These are phyloP conservation scores for Halichondria panicea DNA, from an alignment of 37 sponge, comb jelly and placozoan genomes.

Conservation along the genomic window DNA sequence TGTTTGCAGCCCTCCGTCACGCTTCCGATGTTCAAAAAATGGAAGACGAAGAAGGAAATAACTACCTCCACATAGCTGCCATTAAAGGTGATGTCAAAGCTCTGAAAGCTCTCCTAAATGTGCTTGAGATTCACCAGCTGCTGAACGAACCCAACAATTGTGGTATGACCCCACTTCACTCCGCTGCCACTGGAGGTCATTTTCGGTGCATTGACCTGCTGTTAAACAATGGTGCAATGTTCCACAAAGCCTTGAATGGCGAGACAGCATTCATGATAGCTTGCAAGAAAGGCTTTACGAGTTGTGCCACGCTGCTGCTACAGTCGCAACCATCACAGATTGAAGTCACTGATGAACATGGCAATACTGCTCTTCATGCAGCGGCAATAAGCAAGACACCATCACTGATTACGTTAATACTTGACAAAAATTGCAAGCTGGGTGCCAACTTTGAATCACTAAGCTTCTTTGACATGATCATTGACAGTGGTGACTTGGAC, in stretches of 20 bases:
- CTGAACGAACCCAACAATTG: slow-evolving; percentile 64
- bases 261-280: slow-evolving; percentile 72
- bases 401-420: slow-evolving; percentile 33
- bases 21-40: slow-evolving; percentile 21
- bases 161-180: slow-evolving; percentile 86
- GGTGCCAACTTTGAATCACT: slow-evolving; percentile 51
- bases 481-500: slow-evolving; percentile 31
- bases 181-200: slow-evolving; percentile 60
- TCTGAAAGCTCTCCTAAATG: slow-evolving; percentile 38
- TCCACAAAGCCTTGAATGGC: slow-evolving; percentile 65
- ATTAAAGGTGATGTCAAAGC: slow-evolving; percentile 42
- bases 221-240: slow-evolving; percentile 78
- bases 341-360: slow-evolving; percentile 49
- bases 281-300: slow-evolving; percentile 37
- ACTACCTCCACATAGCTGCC: slow-evolving; percentile 71
- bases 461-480: slow-evolving; percentile 79
- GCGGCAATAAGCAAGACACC: slow-evolving; percentile 66
- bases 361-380: slow-evolving; percentile 75
- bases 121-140: slow-evolving; percentile 30
- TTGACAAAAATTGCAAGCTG: slow-evolving; percentile 56
- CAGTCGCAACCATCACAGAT: slow-evolving; percentile 69
- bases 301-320: slow-evolving; percentile 31
- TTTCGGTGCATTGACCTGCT: slow-evolving; percentile 64
- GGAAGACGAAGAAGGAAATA: slow-evolving; percentile 59
- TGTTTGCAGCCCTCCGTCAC: slow-evolving; percentile 21